Evolutionary conservation across 92 coral and sea anemone genomes (phyloP), one percentile per base, ranked within the genome.

Genomic region (Palythoa grandis): DNA sequence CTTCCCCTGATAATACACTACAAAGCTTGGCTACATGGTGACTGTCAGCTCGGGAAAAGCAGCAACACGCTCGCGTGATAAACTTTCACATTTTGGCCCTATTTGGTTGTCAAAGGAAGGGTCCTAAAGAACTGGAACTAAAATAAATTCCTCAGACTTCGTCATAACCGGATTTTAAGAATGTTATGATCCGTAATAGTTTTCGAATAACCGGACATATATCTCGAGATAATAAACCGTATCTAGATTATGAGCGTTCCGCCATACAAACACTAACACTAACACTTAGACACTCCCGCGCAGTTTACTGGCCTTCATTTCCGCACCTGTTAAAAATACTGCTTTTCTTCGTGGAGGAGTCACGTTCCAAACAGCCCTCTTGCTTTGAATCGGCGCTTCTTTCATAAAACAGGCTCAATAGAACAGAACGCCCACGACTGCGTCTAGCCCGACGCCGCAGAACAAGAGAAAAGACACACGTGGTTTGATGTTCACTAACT

Each of bases 311-410:
- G 6, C 24, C 48, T 76, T 53, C 66, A 54, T 54, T 53, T 76
- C 82, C 82, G 82, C 82, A 76, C 82, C 82, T 76, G 66, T 76
- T 57, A 13, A 76, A 76, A 76, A 76, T 76, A 76, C 82, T 76
- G 82, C 67, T 76, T 76, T 76, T 53, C 67, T 76, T 76, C 53
- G 82, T 35, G 53, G 82, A 25, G 24, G 7, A 52, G 82, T 76
- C 82, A 76, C 82, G 82, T 76, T 37, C 67, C 68, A 24, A 24
- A 2, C 67, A 56, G 22, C 66, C 39, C 39, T 24, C 39, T 75
- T 19, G 82, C 63, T 54, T 54, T 69, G 47, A 58, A 2, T 69
- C 12, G 11, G 9, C n/a, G 13, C 15, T 35, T 37, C 48, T 54
- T 54, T 11, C 39, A 25, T 7, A 29, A n/a, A 76, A 54, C 82